Base-by-base conservation (phyloP, 2,797 vertebrate genomes). In the Brotula barbata region DNA sequence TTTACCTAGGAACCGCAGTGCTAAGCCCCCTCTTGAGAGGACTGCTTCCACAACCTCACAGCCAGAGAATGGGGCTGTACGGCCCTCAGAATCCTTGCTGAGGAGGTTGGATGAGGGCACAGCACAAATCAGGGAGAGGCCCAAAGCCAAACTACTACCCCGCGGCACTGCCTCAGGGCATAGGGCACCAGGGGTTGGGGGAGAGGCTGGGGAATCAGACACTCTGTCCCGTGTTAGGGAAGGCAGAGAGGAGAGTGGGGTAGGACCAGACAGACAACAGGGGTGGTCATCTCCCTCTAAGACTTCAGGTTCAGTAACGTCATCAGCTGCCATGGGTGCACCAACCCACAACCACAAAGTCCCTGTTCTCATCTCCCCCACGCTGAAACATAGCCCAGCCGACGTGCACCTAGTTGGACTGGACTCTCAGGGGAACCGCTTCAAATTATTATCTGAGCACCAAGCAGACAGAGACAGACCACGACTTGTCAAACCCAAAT, bases 381-480 rank as follows among this genome's bases (percentile, higher is more conserved):
- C 96, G 20, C 87, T 96, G 72, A 98, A 97, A 88, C 94, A 96
- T 85, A 92, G 92, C 86, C 91, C 95, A n/a, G 92, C 93, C 2
- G 96, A 98, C 0, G 94, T 94, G 78, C 96, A 98, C 88, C 91
- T 96, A 53, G 95, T 98, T 19, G 97, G 94, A 68, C 93, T 97
- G 58, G 97, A 99, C 93, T 99, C 97, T 91, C 95, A 98, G 94
- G 96, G 97, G 89, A 98, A 99, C 88, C 96, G 95, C 72, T 99
- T 98, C 83, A 98, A 97, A 89, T 94, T 99, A 88, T 92, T 99
- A 73, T 94, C 95, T 8, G 97, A 99, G 88, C 94, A 95, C 89
- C 94, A 93, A 82, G 90, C 91, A 16, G 95, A 97, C 84, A 91
- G 94, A 78, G 96, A 98, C 90, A 90, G 94, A 68, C 95, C 95